phyloP scores from a whole-genome alignment of 2,888 invertebrate genomes.

The Drosophila testacea region DNA sequence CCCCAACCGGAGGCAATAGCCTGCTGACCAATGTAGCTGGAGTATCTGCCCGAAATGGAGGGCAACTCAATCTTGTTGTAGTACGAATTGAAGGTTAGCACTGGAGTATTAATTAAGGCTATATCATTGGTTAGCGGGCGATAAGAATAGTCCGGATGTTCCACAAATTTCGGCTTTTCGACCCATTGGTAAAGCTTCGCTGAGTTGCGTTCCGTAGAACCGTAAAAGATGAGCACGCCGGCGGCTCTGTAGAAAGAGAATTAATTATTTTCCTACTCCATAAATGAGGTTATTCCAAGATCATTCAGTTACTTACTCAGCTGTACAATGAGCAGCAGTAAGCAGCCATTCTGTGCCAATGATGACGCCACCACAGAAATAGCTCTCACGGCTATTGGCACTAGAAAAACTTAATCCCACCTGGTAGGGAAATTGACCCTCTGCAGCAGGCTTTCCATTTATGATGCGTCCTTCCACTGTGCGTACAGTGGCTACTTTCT shows the following conservation, averaged over 20 bases:
- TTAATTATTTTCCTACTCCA: neutral
- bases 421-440: conserved; percentile 55
- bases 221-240: conserved; percentile 53
- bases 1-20: conserved; percentile 85
- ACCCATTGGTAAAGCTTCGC: conserved; percentile 54
- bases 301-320: conserved; percentile 25
- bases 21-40: conserved; percentile 66
- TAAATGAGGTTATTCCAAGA: neutral
- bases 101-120: conserved; percentile 59
- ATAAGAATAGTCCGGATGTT: conserved; percentile 47
- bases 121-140: conserved; percentile 53
- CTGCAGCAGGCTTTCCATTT: conserved; percentile 47
- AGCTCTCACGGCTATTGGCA: conserved; percentile 6
- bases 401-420: conserved; percentile 46
- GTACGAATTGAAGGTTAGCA: conserved; percentile 27
- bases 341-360: conserved; percentile 40
- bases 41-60: conserved; percentile 32
- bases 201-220: conserved; percentile 53
- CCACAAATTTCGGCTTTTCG: conserved; percentile 63
- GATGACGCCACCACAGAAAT: conserved; percentile 55
- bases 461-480: conserved; percentile 46
- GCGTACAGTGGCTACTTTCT: neutral
- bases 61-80: conserved; percentile 42
- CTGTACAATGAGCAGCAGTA: conserved; percentile 54
- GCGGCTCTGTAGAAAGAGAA: conserved; percentile 13